Base-by-base conservation (phyloP, 1,140 invertebrate genomes). In the Drosophila equinoxialis region DNA sequence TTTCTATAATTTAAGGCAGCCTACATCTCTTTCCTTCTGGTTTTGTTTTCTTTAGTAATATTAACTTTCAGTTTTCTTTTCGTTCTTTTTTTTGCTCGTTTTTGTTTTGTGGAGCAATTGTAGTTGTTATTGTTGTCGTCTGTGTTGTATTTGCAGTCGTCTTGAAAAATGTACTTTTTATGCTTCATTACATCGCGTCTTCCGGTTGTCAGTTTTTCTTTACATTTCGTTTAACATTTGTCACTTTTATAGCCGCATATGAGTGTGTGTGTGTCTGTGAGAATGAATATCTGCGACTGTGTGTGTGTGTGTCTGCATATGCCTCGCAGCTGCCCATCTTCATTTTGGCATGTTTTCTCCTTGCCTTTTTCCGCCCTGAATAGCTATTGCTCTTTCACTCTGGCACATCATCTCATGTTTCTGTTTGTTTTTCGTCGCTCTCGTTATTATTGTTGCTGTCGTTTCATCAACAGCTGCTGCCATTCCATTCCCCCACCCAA, bases 201-300 rank as follows among this genome's bases (percentile, higher is more conserved):
- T 87, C 84, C 84, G 83, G 83, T 83, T 87, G 83, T 87, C 83
- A 87, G 77, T 87, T 87, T 87, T 89, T 89, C 79, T 83, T 87
- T 89, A 80, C 83, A 89, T 87, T 89, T 87, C 83, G 84, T 87
- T 87, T 89, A 87, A 87, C 83, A 87, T 87, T 87, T 87, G 84
- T 87, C 83, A 89, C 83, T 87, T 87, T 87, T 87, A 87, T 89
- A 87, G 83, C 79, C 65, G 76, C 68, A 79, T 82, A 67, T 81
- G 71, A 68, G 54, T 48, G 59, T 57, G 35, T 65, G 66, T 59
- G 11, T 63, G 23, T 62, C 6, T 68, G 59, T 37, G 45, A 8
- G 41, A 37, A 11, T 37, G 10, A 11, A 11, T 37, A 37, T 23
- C 17, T 67, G 54, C 30, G 59, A 54, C 10, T 48, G 41, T 41